Percentiles rank a stretch among this genome's conserved stretches.
Conservation (phyloP, 2,797 vertebrate genomes). For the Eremophila alpestris region DNA sequence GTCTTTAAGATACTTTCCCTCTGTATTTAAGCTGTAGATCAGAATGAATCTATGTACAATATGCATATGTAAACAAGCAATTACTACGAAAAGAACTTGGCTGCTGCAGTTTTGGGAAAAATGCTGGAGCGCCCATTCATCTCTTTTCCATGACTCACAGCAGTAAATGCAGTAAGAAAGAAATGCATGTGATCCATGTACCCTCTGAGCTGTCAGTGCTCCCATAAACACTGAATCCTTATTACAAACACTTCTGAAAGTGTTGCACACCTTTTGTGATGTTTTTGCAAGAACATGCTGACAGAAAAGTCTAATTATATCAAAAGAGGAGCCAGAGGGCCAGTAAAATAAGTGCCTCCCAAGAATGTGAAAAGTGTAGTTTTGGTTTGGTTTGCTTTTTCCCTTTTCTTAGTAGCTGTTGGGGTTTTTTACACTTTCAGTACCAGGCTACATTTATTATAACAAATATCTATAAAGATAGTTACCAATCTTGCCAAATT, state of each 20-base stretch:
- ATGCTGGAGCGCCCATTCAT: neutral
- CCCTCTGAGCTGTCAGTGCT: neutral
- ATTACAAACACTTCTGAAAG: neutral
- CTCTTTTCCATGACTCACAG: neutral
- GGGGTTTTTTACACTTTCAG: neutral
- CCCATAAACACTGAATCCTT: neutral
- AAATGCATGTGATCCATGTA: rapidly evolving
- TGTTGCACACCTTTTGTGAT: neutral
- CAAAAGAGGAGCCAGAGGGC: neutral
- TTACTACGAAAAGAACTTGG: neutral
- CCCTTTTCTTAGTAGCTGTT: neutral
- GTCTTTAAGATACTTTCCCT: neutral
- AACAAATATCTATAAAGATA: neutral
- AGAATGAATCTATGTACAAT: neutral
- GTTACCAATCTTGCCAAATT: neutral
- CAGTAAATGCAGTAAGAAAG: neutral
- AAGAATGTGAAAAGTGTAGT: neutral
- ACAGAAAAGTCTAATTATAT: neutral
- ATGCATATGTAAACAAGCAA: neutral
- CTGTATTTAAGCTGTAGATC: neutral
- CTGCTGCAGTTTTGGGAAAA: neutral
- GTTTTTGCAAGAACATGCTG: neutral
- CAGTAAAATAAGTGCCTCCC: neutral
- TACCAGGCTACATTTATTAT: neutral
- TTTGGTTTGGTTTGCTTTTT: neutral